These are phyloP conservation scores for Podarcis siculus DNA, from an alignment of 2,797 vertebrate species.

Conservation along the genomic window DNA sequence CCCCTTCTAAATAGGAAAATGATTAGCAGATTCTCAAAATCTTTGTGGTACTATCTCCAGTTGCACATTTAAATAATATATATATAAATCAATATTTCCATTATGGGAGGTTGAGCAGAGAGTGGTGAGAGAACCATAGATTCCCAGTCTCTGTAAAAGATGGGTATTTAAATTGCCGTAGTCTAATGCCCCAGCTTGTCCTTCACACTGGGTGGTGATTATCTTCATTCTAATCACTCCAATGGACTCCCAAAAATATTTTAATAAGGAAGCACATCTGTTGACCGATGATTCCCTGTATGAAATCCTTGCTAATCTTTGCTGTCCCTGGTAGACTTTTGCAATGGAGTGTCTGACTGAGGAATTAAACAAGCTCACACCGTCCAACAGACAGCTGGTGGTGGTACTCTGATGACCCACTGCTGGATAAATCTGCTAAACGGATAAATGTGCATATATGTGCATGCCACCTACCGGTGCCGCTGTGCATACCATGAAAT, in stretches of 20 bases:
- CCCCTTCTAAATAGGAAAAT: neutral
- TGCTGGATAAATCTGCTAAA: constrained; percentile 13
- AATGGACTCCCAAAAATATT: neutral
- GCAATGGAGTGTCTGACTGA: neutral
- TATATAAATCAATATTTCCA: neutral
- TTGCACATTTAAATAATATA: neutral
- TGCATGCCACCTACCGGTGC: neutral
- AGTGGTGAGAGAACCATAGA: neutral
- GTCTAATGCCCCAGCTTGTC: neutral
- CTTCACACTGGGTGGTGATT: neutral
- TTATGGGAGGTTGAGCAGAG: neutral
- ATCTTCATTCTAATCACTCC: neutral
- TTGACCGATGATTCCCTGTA: neutral
- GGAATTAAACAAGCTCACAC: constrained; percentile 4
- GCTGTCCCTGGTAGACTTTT: neutral
- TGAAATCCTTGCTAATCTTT: constrained; percentile 23
- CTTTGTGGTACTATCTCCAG: neutral
- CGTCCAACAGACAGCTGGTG: neutral
- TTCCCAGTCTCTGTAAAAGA: neutral
- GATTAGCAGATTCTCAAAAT: neutral
- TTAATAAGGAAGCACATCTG: constrained; percentile 8
- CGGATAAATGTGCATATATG: constrained; percentile 14
- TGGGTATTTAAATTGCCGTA: neutral
- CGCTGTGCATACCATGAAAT: neutral
- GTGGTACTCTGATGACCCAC: neutral